A percentile compares a stretch with the other conserved stretches of the same genome.
phyloP scores from a whole-genome alignment of 2,888 invertebrate species.

The Phengaris alcon region DNA sequence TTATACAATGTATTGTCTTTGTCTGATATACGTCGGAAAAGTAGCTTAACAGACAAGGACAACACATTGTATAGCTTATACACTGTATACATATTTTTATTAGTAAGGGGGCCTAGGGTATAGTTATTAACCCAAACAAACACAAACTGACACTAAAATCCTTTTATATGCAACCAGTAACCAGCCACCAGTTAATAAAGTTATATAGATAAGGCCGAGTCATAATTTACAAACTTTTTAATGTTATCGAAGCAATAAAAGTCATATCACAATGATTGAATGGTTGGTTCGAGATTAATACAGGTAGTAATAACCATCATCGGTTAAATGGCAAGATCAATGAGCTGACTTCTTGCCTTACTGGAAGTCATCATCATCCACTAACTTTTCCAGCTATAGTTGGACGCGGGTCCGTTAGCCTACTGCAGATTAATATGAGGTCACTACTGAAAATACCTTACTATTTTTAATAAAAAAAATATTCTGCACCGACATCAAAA shows the following conservation, averaged over 20 bases:
- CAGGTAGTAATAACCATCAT: constrained; percentile 12
- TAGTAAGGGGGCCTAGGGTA: too few species aligned
- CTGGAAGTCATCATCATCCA: not conserved
- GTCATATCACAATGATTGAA: constrained; percentile 21
- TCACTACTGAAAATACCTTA: too few species aligned
- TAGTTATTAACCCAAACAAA: not conserved
- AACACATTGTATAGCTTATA: too few species aligned
- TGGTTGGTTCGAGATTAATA: constrained; percentile 12
- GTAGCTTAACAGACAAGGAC: too few species aligned
- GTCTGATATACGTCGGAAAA: too few species aligned
- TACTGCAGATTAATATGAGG: too few species aligned
- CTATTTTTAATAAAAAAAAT: too few species aligned
- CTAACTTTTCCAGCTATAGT: not conserved
- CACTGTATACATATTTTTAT: too few species aligned
- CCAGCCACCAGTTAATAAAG: constrained; percentile 2
- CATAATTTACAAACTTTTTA: constrained; percentile 11
- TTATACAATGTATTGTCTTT: too few species aligned
- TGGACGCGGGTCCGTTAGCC: not conserved
- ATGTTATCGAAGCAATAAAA: constrained; percentile 3
- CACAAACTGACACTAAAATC: not conserved
- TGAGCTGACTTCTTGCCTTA: not conserved
- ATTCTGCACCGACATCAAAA: too few species aligned
- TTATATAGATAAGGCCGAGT: not conserved
- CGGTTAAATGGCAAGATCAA: not conserved
- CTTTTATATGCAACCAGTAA: not conserved